Base-by-base conservation (phyloP, 2,797 vertebrate species). In the Pangasius sanitwongsei region DNA sequence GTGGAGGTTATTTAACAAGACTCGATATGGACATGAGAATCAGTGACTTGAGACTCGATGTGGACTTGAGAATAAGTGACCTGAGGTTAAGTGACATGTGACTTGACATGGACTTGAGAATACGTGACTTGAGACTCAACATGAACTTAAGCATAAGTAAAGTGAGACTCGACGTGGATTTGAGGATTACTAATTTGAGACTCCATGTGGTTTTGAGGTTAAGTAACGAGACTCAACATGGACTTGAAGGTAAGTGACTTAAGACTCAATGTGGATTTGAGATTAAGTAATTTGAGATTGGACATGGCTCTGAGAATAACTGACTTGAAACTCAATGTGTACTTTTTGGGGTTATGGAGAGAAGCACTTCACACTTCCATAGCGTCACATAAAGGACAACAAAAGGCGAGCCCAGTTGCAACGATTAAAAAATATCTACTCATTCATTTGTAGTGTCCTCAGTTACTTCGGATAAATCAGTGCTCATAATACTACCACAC, bases 401-500 rank as follows among this genome's bases (percentile, higher is more conserved):
- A 15, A 77, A 77, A n/a, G 2, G 2, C 5, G 44, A 70, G 6
- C 20, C 25, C 18, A 74, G 37, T 2, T 44, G 2, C 37, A 23
- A 74, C 1, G 20, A 41, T 78, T 4, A 8, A 34, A 55, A 53
- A n/a, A 53, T n/a, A 78, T 80, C 53, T 18, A 16, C 44, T 28
- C 31, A 50, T 6, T 20, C 15, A 3, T 28, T 15, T 61, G 34
- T 41, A 25, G 53, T 16, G 57, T 44, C 57, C 34, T 41, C 12
- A 5, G 11, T 41, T 44, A 41, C 37, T 16, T 28, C 13, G 9
- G 57, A 63, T 92, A 92, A 93, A 92, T 92, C 90, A 91, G 87
- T 92, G 93, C 89, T 90, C 92, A 89, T 89, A 89, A 92, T 89
- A 91, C 93, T 93, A 83, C 44, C n/a, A 87, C 92, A 87, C 41